These are phyloP conservation scores for Aegotheles bennettii DNA, from an alignment of 2,113 vertebrate genomes.

Conservation along the genomic window DNA sequence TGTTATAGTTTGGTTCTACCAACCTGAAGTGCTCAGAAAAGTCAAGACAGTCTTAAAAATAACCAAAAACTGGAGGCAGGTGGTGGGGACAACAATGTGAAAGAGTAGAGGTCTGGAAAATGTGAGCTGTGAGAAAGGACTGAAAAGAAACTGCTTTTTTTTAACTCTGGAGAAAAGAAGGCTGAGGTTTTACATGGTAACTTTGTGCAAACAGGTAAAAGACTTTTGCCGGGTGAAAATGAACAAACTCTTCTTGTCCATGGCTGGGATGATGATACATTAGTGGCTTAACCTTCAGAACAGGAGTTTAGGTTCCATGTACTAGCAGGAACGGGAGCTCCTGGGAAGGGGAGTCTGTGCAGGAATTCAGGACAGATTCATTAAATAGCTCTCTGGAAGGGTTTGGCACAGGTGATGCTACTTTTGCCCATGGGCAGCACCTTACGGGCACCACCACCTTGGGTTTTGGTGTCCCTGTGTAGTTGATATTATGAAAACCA, in stretches of 20 bases:
- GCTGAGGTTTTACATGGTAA: background rate
- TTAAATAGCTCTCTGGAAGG: background rate
- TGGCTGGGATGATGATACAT: background rate
- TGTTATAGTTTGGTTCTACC: background rate
- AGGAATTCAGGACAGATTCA: background rate
- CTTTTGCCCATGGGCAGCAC: background rate
- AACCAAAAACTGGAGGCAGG: background rate
- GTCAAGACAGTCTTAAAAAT: background rate
- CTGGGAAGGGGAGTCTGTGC: background rate
- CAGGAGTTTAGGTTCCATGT: background rate
- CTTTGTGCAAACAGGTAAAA: background rate
- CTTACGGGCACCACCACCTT: background rate
- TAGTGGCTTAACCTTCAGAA: background rate
- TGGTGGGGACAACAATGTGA: background rate
- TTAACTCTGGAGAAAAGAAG: background rate
- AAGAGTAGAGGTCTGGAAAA: background rate
- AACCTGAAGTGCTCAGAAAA: background rate
- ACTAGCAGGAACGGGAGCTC: background rate
- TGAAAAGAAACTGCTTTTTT: background rate
- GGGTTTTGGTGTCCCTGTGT: background rate
- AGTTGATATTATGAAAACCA: accelerated
- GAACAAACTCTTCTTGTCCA: background rate
- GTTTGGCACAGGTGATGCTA: background rate
- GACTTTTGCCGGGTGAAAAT: background rate
- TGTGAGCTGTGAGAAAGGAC: background rate